Evolutionary conservation across 2,888 invertebrate genomes (phyloP).

Genomic region (Meliscaeva auricollis): DNA sequence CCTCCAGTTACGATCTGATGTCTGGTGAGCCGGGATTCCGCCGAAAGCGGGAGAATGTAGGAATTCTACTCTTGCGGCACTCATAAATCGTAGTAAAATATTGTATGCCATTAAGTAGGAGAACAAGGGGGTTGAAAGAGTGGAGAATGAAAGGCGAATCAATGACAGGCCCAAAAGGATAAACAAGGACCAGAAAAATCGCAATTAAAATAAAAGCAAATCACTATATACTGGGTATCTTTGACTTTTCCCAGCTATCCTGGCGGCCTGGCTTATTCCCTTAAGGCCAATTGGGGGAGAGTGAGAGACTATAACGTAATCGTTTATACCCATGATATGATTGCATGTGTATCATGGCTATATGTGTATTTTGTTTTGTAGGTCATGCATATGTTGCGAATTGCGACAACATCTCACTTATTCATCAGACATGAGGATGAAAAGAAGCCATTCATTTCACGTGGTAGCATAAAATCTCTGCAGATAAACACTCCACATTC

Average conservation of each 20-base stretch:
- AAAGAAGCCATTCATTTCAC: conserved; percentile 27
- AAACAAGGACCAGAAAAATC: conserved; percentile 25
- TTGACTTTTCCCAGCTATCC: conserved; percentile 42
- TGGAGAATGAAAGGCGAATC: conserved; percentile 25
- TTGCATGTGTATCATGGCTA: background rate
- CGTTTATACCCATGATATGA: conserved; percentile 17
- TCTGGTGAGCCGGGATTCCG: background rate
- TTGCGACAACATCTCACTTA: conserved; percentile 44
- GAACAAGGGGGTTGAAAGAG: background rate
- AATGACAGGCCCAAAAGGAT: conserved; percentile 32
- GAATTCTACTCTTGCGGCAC: conserved; percentile 37
- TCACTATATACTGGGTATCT: conserved; percentile 37
- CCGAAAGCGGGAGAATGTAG: background rate
- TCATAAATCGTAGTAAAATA: conserved; percentile 67
- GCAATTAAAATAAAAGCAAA: conserved; percentile 58
- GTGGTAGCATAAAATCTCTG: conserved; percentile 44
- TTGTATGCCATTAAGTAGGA: conserved; percentile 50
- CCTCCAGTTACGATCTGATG: conserved; percentile 2
- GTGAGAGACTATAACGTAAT: conserved; percentile 5
- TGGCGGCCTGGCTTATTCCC: conserved; percentile 35
- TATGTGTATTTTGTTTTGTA: conserved; percentile 9
- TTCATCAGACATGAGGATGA: conserved; percentile 42
- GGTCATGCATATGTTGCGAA: conserved; percentile 52
- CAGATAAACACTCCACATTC: conserved; percentile 24
- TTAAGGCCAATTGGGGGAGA: conserved; percentile 22